These are phyloP conservation scores for Vultur gryphus DNA, from an alignment of 2,797 vertebrate species.

Conservation along the genomic window DNA sequence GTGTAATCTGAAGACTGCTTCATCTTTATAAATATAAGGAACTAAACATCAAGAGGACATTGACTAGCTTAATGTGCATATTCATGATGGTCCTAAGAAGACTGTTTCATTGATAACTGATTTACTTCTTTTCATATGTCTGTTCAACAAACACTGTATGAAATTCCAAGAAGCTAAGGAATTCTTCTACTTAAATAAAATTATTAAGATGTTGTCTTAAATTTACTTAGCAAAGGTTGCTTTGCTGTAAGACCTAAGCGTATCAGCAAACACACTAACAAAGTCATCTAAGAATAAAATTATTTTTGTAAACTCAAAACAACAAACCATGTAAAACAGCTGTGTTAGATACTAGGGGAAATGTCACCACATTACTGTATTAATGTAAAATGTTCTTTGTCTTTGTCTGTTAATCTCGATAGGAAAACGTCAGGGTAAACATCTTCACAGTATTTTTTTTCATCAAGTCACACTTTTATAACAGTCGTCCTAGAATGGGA, in stretches of 20 bases:
- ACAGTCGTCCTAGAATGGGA: background rate
- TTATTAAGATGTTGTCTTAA: background rate
- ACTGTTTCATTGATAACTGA: background rate
- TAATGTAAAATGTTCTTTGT: background rate
- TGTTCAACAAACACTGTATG: background rate
- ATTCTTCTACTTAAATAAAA: background rate
- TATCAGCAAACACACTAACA: background rate
- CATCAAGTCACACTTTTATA: background rate
- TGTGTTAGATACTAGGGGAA: background rate
- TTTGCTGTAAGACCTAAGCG: background rate
- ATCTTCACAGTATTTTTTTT: background rate
- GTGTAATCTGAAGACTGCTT: background rate
- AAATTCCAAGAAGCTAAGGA: background rate
- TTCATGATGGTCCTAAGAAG: background rate
- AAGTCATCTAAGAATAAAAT: background rate
- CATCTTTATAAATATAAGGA: background rate
- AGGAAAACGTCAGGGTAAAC: background rate
- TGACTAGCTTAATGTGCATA: background rate
- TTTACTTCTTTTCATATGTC: background rate
- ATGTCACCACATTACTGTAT: background rate
- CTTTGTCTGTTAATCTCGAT: background rate
- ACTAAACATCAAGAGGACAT: background rate
- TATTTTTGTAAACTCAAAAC: background rate
- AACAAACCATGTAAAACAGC: background rate
- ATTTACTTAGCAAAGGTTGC: background rate